Evolutionary conservation across 2,797 vertebrate species (phyloP).

Genomic region (Gambusia yucatana): DNA sequence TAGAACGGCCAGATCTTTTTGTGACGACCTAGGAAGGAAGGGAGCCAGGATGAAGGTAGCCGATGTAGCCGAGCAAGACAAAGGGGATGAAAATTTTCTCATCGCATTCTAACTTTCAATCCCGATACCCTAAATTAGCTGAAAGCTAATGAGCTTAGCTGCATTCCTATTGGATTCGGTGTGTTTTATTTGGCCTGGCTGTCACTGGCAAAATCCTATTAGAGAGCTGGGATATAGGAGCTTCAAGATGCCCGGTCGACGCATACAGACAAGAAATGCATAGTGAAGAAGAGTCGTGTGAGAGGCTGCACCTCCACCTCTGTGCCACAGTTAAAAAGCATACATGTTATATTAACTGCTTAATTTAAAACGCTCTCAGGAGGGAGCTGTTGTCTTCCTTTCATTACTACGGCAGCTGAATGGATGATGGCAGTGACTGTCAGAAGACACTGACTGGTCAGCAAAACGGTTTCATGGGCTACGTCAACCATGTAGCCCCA

Average conservation of each 20-base stretch:
- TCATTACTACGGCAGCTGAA: neutral
- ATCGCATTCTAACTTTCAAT: conserved; percentile 63
- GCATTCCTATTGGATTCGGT: conserved; percentile 48
- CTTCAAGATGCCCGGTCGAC: conserved; percentile 4
- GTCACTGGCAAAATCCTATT: conserved; percentile 75
- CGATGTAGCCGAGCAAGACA: conserved; percentile 33
- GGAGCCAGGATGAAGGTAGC: conserved; percentile 2
- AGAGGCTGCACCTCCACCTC: neutral
- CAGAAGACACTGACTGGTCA: neutral
- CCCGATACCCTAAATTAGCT: conserved; percentile 70
- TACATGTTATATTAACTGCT: neutral
- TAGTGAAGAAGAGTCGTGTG: neutral
- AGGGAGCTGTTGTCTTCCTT: neutral
- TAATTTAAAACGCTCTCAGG: neutral
- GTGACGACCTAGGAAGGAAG: neutral
- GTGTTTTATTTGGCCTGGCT: conserved; percentile 62
- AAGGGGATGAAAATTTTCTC: conserved; percentile 61
- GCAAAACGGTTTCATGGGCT: neutral
- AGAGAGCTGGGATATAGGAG: conserved; percentile 47
- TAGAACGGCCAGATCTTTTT: neutral
- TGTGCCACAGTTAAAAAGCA: neutral
- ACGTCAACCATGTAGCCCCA: neutral
- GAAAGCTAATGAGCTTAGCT: conserved; percentile 76
- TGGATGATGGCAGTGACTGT: neutral
- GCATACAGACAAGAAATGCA: neutral